Base-by-base conservation (phyloP, 2,797 vertebrate species). In the Sebastiscus albofasciatus region DNA sequence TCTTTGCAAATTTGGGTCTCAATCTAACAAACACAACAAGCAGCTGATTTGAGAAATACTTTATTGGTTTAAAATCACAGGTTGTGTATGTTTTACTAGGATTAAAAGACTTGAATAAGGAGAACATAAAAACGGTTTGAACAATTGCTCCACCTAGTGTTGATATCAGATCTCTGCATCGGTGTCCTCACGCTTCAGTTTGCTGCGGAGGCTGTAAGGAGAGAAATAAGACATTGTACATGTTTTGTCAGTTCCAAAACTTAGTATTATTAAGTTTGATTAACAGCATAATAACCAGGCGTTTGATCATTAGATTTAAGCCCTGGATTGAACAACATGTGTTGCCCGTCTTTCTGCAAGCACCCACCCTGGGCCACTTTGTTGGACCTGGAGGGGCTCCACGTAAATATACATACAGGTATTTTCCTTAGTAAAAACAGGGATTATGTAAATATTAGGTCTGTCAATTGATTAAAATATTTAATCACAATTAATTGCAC, bases 201-300 rank as follows among this genome's bases (percentile, higher is more conserved):
- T 95, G 66, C 83, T 76, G 1, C 73, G 76, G 58, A 96, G 95
- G 82, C 95, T 96, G 87, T 4, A 68, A 72, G n/a, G 56, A 80
- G 54, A 85, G 5, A 79, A 24, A 67, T 0, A 22, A 61, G 2
- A 33, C 1, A 67, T 13, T 39, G 16, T 16, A 64, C 3, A 26
- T n/a, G 27, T 46, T 33, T 16, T 27, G 39, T 73, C 34, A 56
- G 16, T 22, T 72, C 2, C 1, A 13, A 36, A 8, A 31, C 2
- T 34, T 1, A 9, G 4, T 13, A 2, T 52, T 58, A 14, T 27
- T 31, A 27, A 33, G 0, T 10, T 31, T 4, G 0, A n/a, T 22
- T 0, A 27, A 6, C 33, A 54, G 24, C 2, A 33, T 56, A 16
- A 24, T 56, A 75, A 64, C 8, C n/a, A 29, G 10, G 6, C 2